Evolutionary conservation across 2,113 vertebrate genomes (phyloP), one percentile per base, ranked within the genome.

Genomic region (Albula glossodonta): DNA sequence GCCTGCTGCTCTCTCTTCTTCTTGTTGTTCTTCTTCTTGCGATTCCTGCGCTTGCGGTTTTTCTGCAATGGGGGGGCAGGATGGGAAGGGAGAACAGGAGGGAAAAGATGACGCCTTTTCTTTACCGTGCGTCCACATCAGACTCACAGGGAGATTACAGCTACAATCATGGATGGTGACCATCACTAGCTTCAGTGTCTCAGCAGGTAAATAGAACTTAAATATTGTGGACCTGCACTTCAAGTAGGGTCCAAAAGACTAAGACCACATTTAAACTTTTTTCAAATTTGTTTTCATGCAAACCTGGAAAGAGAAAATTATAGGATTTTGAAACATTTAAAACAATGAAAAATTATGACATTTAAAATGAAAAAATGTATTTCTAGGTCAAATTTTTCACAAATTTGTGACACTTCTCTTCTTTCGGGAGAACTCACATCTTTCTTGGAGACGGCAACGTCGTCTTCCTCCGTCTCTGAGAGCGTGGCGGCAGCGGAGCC

Each of bases 21-120:
- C 82, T 2, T 94, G 90, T 96, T 95, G 91, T 93, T 96, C 92
- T 94, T 97, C 95, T 98, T 98, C 93, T 98, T 98, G 77, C 97
- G 94, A 92, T 98, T 98, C 83, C 97, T 91, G 57, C 97, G 96
- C 19, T 94, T 96, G 60, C 96, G 96, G 88, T 96, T 97, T 95
- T 97, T 98, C 97, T 98, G 87, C 8, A 52, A 41, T 53, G 17
- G n/a, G 19, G 53, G 31, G 5, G 63, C 17, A 17, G 79, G 5
- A 5, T 31, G 22, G n/a, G 50, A 50, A 17, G 57, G 53, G 51
- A 74, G 6, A 48, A 31, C 53, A n/a, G 25, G n/a, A 10, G 5
- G n/a, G 22, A 19, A 8, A 74, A 2, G 10, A 6, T 31, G n/a
- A 31, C 10, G 8, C 15, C 1, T 70, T n/a, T 25, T 10, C 10